Percentiles rank a stretch among this genome's conserved stretches.
Conservation (phyloP, 2,113 vertebrate genomes). For the Chaetura pelagica region DNA sequence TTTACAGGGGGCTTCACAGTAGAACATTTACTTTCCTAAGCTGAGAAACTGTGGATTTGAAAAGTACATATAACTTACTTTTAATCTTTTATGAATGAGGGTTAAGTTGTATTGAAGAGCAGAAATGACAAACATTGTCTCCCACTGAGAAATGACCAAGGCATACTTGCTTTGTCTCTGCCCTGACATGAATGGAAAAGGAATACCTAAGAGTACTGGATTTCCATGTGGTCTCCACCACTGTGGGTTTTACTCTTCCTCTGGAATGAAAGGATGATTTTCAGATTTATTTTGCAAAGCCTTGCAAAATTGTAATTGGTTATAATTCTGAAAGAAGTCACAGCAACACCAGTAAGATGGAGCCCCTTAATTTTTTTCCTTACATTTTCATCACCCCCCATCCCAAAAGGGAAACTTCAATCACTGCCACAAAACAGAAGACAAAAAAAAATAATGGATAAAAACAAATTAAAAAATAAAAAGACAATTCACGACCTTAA, state of each 20-base stretch:
- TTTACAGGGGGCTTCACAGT: background rate
- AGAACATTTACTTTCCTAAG: background rate
- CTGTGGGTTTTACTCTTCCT: background rate
- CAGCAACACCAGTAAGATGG: background rate
- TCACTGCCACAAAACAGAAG: background rate
- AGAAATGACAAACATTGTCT: background rate
- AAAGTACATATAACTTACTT: background rate
- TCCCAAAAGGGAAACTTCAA: background rate
- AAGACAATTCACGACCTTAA: slow-evolving; percentile 46
- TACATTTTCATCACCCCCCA: background rate
- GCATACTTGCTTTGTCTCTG: background rate
- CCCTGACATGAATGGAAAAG: background rate
- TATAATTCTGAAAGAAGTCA: background rate
- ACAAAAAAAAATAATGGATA: background rate
- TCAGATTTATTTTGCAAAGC: background rate
- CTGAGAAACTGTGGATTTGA: background rate
- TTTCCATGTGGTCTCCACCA: background rate
- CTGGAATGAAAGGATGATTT: background rate
- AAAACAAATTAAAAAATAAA: background rate
- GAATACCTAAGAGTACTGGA: background rate
- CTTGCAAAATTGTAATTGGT: background rate
- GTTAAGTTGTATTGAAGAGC: background rate
- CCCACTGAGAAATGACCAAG: background rate
- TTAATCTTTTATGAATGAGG: background rate
- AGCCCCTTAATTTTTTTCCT: background rate